Evolutionary conservation across 2,888 invertebrate genomes (phyloP).

Genomic region (Calameuta pallipes): DNA sequence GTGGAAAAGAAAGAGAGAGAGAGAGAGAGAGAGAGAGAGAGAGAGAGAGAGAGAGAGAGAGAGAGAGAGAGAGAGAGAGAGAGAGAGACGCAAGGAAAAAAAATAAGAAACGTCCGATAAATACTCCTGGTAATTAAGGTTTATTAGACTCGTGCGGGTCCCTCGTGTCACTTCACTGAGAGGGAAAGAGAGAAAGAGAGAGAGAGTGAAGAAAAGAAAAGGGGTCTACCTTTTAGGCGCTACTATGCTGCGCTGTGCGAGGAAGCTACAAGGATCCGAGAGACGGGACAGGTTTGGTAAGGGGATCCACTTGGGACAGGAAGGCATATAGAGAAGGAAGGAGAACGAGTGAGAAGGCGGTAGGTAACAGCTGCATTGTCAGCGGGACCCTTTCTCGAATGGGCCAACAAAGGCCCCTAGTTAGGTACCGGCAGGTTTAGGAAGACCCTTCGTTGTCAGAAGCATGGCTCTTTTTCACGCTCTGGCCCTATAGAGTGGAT

Average conservation of each 20-base stretch:
- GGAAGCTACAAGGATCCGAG: conserved; percentile 11
- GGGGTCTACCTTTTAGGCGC: not conserved
- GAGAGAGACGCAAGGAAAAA: not conserved
- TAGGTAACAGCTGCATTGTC: conserved; percentile 4
- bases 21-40: not conserved
- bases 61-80: not conserved
- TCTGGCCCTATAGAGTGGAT: not conserved
- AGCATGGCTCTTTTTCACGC: conserved; percentile 29
- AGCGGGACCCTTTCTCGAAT: conserved; percentile 2
- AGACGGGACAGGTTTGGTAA: conserved; percentile 11
- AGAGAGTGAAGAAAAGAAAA: conserved; percentile 14
- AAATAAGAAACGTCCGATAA: not conserved
- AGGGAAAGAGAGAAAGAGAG: conserved; percentile 17
- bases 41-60: not conserved
- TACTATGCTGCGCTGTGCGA: not conserved
- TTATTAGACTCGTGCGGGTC: not conserved
- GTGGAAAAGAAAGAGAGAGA: not conserved
- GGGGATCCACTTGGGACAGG: not conserved
- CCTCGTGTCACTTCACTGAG: not conserved
- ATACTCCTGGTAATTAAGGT: not conserved
- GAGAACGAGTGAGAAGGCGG: not conserved
- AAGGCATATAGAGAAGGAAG: not conserved
- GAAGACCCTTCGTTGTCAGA: conserved; percentile 21
- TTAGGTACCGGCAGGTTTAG: conserved; percentile 1
- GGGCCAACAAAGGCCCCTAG: conserved; percentile 1